Base-by-base conservation (phyloP, 2,797 vertebrate genomes). In the Craterocephalus amniculus region DNA sequence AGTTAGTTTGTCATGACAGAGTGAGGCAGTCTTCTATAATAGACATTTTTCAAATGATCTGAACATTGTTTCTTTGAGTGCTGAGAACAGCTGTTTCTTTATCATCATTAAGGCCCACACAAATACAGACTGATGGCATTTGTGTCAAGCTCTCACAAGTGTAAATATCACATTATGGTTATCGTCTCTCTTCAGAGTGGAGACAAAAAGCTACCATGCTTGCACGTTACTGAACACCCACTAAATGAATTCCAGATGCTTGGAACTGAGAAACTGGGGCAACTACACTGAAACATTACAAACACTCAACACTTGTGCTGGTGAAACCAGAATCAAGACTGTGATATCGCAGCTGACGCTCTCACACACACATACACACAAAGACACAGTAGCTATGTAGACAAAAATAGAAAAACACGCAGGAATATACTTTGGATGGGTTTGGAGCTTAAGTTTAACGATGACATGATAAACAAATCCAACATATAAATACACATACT, bases 201-300 rank as follows among this genome's bases (percentile, higher is more conserved):
- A 85, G 74, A 83, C 76, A 84, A 80, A 67, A 57, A 81, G 83
- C 78, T 78, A 65, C 68, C 67, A 63, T 66, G 61, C 72, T 84
- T 84, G 72, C 83, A 79, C 76, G 72, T 32, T 66, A 78, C 79
- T 51, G 35, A 73, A 84, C 77, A 74, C 82, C 88, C 82, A 86
- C 86, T 66, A 65, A 91, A 94, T 90, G 78, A 70, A 80, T 88
- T 92, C 89, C 93, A 94, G 90, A 91, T 93, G 91, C 80, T 69
- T 13, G 32, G 64, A 71, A 76, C 66, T 18, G 63, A 78, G 76
- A 79, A 90, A 88, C 79, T 83, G 67, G 86, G 73, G 74, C 85
- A 84, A 79, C 72, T 55, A 22, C n/a, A 55, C 64, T 49, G 70
- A 85, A 85, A 73, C 59, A 65, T 81, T 72, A 80, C 74, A 84